Base-by-base conservation (phyloP, 2,113 vertebrate genomes). In the Bostrychus sinensis region DNA sequence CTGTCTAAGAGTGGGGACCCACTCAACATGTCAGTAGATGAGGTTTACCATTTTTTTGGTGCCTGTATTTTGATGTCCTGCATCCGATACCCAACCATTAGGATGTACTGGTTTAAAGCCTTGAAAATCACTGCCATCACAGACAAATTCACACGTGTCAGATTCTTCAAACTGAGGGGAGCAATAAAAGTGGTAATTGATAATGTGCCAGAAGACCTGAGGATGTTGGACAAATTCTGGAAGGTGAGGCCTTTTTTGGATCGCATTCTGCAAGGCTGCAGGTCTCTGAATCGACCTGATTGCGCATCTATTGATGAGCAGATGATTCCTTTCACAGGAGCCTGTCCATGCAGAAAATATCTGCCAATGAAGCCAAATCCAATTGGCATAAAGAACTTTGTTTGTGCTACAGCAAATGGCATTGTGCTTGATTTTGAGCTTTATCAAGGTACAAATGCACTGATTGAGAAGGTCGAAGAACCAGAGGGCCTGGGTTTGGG, bases 171-270 rank as follows among this genome's bases (percentile, higher is more conserved):
- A 41, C 38, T 41, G 38, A 41, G 14, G 16, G n/a, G 4, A n/a
- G 16, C 38, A 41, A 13, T 39, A 12, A 42, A 42, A 19, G 39
- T 42, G 2, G 39, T 42, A 4, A 42, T 42, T 7, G 16, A 42
- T 42, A 5, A 42, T 42, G 39, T 42, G 7, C 8, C 39, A 17
- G 39, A 42, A 42, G n/a, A 42, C 39, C n/a, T 7, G 14, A 42
- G n/a, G 39, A 17, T 17, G 17, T 7, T 6, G 1, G 39, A 42
- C 39, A 42, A 42, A 42, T 42, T 42, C 5, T 42, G 39, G 16
- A 42, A 42, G 39, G 39, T 42, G 39, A 42, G 39, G n/a, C 39
- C 39, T 42, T 42, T 17, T 42, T 7, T 42, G 39, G 39, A 42
- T 5, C 16, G 39, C 5, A 42, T 42, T 17, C 39, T 42, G 6